Conservation (phyloP, 1,140 invertebrate genomes). For the Heliconius hermathena region DNA sequence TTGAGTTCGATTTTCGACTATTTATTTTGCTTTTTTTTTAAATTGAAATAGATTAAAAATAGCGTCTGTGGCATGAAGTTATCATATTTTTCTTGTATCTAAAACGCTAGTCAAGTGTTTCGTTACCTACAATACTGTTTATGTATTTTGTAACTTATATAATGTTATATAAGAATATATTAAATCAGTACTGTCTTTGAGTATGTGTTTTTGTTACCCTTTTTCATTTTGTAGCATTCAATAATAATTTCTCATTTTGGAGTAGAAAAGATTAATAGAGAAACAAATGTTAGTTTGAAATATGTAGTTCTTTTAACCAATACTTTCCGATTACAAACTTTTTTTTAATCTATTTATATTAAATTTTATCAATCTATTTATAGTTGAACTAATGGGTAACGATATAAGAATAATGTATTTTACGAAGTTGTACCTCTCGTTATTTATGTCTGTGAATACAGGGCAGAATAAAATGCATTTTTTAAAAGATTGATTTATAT, state of each 20-base stretch:
- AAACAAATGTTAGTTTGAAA: too few relatives aligned
- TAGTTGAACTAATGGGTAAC: too few relatives aligned
- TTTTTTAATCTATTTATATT: too few relatives aligned
- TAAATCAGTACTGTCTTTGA: constrained; percentile 73
- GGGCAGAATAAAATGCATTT: not conserved
- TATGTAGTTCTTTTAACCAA: too few relatives aligned
- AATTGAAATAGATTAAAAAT: constrained; percentile 10
- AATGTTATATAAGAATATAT: constrained; percentile 76
- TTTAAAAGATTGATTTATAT: constrained; percentile 14
- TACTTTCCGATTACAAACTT: too few relatives aligned
- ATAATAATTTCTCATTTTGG: not conserved
- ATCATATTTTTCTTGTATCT: constrained; percentile 49
- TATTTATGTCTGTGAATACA: too few relatives aligned
- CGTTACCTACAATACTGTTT: constrained; percentile 78
- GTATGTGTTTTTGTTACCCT: constrained; percentile 33
- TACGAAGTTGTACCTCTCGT: too few relatives aligned
- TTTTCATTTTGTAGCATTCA: not conserved
- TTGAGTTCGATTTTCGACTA: constrained; percentile 22
- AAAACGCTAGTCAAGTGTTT: constrained; percentile 77
- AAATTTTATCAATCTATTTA: too few relatives aligned
- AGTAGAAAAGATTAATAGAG: too few relatives aligned
- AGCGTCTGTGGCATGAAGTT: constrained; percentile 41
- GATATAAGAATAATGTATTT: too few relatives aligned
- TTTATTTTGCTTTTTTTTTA: constrained; percentile 24
- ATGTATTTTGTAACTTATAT: constrained; percentile 79